Percentiles rank a stretch among this genome's conserved stretches.
These are phyloP conservation scores for Blomia tropicalis DNA, from an alignment of 2,888 invertebrate genomes.

Conservation along the genomic window DNA sequence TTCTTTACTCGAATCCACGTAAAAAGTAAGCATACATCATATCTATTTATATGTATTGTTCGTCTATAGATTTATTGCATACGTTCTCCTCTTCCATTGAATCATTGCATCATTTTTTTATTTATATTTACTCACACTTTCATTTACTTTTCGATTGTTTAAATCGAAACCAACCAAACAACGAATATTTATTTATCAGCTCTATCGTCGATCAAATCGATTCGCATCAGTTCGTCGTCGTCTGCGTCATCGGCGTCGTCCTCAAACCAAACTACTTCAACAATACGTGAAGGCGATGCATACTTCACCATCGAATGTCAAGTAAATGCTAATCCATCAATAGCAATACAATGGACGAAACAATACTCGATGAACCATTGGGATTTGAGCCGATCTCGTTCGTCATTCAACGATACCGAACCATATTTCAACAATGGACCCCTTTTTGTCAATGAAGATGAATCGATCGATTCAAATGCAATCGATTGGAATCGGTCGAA, in stretches of 20 bases:
- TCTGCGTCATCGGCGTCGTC: not conserved
- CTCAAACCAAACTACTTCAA: not conserved
- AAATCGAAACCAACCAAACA: not conserved
- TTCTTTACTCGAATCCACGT: slow-evolving; percentile 6
- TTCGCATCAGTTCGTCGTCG: not conserved
- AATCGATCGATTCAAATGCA: not conserved
- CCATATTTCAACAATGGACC: not conserved
- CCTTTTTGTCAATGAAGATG: not conserved
- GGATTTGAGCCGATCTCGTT: not conserved
- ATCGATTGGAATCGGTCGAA: slow-evolving; percentile 23
- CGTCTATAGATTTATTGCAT: not conserved
- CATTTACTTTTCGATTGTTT: not conserved
- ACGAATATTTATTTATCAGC: not conserved
- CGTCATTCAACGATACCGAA: not conserved
- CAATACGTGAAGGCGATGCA: slow-evolving; percentile 15
- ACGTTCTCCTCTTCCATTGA: too few relatives aligned
- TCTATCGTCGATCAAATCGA: not conserved
- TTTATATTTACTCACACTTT: too few relatives aligned
- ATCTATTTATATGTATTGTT: too few relatives aligned
- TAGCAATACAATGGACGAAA: slow-evolving; percentile 20
- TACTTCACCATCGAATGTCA: slow-evolving; percentile 20
- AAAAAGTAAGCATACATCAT: slow-evolving; percentile 17
- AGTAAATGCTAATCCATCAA: slow-evolving; percentile 20
- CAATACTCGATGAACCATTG: not conserved
- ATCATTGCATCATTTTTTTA: too few relatives aligned